Evolutionary conservation across 2,797 vertebrate genomes (phyloP), one percentile per base, ranked within the genome.

Genomic region (Crax fasciolata): DNA sequence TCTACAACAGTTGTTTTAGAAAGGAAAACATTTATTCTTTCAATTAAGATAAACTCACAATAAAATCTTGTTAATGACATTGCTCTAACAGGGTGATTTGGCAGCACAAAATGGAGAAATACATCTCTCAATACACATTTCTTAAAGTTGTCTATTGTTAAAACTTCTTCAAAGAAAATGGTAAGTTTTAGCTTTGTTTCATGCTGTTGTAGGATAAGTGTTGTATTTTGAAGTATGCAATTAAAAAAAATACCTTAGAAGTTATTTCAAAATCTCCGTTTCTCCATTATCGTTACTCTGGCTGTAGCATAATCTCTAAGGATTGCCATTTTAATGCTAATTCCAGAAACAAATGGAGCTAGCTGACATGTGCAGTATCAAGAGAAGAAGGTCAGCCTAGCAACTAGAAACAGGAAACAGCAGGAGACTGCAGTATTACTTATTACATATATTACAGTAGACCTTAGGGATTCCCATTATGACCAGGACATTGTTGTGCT

Each of bases 241-340:
- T 67, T 57, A 41, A 46, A 48, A 74, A 51, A 11, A 2, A 51
- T 11, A 1, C 1, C 2, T 30, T 14, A 4, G 61, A 91, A 95
- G 87, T 89, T 51, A 48, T 87, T 83, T 83, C 0, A 44, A 87
- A 93, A 78, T 83, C 51, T 91, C 57, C n/a, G 38, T 91, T 93
- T 83, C 51, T 91, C 68, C 43, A 54, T 87, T 92, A 25, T 92
- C 75, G 32, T 83, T 92, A 49, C 65, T 78, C 20, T 85, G 75
- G 9, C 54, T 97, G 62, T 75, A 89, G 87, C 21, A 27, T 72
- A 80, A 89, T 93, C 95, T 94, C 92, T 48, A 6, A 96, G 95
- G 90, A 93, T 74, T 96, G 76, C 61, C 70, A 93, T 96, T 96
- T 96, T 94, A 94, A 97, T 95, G 94, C 68, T 96, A 93, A 97